These are phyloP conservation scores for Gymnarchus niloticus DNA, from an alignment of 2,113 vertebrate genomes.

Conservation along the genomic window DNA sequence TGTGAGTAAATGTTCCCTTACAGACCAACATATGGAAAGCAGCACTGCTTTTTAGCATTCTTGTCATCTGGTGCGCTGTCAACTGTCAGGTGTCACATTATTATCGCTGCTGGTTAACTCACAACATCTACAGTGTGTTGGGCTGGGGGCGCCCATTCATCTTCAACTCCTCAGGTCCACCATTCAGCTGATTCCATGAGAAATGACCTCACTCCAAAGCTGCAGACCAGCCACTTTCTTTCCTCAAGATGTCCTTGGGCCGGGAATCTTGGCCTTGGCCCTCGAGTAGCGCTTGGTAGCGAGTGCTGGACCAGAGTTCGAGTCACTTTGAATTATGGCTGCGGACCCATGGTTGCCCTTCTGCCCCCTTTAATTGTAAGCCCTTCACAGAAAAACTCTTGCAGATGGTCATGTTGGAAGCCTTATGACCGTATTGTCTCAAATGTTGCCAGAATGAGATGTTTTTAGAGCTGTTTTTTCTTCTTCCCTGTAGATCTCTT, in stretches of 20 bases:
- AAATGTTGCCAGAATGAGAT: not conserved
- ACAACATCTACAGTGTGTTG: not conserved
- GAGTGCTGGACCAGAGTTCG: not conserved
- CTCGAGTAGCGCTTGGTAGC: not conserved
- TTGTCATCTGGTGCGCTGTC: not conserved
- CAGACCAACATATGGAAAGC: not conserved
- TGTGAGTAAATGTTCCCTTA: not conserved
- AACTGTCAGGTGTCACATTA: not conserved
- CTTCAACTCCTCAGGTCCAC: not conserved
- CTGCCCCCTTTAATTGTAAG: not conserved
- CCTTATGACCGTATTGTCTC: not conserved
- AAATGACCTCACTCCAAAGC: not conserved
- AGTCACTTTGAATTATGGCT: not conserved
- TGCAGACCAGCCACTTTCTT: not conserved
- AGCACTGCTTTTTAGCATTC: not conserved
- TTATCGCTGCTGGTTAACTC: not conserved
- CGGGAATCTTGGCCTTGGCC: not conserved
- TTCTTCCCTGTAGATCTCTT: not conserved
- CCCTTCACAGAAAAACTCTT: slow-evolving; percentile 15
- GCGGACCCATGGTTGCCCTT: not conserved
- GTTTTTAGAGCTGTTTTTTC: not conserved
- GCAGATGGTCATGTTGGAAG: slow-evolving; percentile 6
- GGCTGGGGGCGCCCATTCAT: not conserved
- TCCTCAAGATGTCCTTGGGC: not conserved
- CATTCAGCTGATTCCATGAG: not conserved